Percentiles rank a stretch among this genome's conserved stretches.
These are phyloP conservation scores for Rhadinocentrus ornatus DNA, from an alignment of 2,797 vertebrate species.

Conservation along the genomic window DNA sequence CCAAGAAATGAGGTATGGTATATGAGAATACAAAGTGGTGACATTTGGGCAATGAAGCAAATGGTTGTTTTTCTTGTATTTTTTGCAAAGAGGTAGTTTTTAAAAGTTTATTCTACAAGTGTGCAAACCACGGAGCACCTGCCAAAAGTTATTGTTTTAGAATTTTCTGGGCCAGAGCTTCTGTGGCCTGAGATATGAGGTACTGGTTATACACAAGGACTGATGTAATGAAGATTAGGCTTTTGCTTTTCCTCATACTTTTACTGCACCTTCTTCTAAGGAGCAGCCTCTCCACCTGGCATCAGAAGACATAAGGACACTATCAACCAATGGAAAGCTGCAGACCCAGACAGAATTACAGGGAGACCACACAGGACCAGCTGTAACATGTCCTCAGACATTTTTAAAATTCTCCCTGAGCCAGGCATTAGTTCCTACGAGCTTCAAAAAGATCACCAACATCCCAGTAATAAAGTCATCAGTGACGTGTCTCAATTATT, in stretches of 20 bases:
- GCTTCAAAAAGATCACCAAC: too few species aligned
- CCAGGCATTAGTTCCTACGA: too few species aligned
- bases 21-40: slow-evolving; percentile 10
- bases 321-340: not conserved
- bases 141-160: slow-evolving; percentile 51
- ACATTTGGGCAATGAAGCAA: slow-evolving; percentile 25
- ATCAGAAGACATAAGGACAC: not conserved
- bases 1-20: slow-evolving; percentile 26
- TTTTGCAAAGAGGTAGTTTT: slow-evolving; percentile 72
- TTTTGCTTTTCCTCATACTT: not conserved
- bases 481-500: too few species aligned
- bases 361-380: too few species aligned
- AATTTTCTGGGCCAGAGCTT: slow-evolving; percentile 27
- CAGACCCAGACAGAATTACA: not conserved
- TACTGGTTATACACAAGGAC: slow-evolving; percentile 38
- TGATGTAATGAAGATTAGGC: not conserved
- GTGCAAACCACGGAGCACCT: slow-evolving; percentile 49
- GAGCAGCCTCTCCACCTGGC: not conserved
- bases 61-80: slow-evolving; percentile 2
- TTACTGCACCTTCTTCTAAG: not conserved
- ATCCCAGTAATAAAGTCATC: too few species aligned
- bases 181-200: slow-evolving; percentile 43
- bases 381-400: too few species aligned
- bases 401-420: too few species aligned
- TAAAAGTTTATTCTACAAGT: slow-evolving; percentile 53